phyloP scores from a whole-genome alignment of 1,140 invertebrate genomes.

The Melipona quadrifasciata region DNA sequence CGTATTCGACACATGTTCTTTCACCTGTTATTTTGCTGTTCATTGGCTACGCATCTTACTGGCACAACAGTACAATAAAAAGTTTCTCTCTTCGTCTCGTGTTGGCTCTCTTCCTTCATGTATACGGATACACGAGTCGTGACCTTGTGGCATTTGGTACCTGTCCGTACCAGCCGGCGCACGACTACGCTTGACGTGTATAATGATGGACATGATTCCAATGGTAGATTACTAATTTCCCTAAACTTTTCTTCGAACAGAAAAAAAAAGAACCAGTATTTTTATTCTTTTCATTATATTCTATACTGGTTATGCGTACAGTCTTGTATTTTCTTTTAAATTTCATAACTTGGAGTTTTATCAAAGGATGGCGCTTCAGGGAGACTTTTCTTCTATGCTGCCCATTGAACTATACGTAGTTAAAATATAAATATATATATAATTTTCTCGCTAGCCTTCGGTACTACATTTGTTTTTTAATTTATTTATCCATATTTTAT shows the following conservation, averaged over 20 bases:
- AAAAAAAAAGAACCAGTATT: background rate
- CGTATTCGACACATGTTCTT: conserved; percentile 17
- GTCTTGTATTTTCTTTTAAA: too few relatives aligned
- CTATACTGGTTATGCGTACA: background rate
- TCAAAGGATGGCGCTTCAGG: too few relatives aligned
- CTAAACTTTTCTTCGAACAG: background rate
- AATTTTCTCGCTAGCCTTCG: too few relatives aligned
- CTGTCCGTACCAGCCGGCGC: conserved; percentile 78
- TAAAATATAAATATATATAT: too few relatives aligned
- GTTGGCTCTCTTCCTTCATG: conserved; percentile 24
- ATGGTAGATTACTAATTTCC: background rate
- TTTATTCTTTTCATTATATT: background rate
- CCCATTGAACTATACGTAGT: too few relatives aligned
- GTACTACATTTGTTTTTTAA: too few relatives aligned
- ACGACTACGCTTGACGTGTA: conserved; percentile 58
- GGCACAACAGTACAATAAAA: conserved; percentile 34
- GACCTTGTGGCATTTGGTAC: conserved; percentile 82
- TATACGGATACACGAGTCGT: conserved; percentile 70
- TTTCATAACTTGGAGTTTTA: too few relatives aligned
- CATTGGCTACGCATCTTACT: conserved; percentile 37
- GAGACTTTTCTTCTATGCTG: too few relatives aligned
- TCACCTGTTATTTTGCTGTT: conserved; percentile 48
- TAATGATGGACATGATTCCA: conserved; percentile 25
- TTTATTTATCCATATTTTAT: too few relatives aligned
- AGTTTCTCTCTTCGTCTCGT: conserved; percentile 4